Evolutionary conservation across 2,888 invertebrate species (phyloP).

Genomic region (Heteropelma amictum): DNA sequence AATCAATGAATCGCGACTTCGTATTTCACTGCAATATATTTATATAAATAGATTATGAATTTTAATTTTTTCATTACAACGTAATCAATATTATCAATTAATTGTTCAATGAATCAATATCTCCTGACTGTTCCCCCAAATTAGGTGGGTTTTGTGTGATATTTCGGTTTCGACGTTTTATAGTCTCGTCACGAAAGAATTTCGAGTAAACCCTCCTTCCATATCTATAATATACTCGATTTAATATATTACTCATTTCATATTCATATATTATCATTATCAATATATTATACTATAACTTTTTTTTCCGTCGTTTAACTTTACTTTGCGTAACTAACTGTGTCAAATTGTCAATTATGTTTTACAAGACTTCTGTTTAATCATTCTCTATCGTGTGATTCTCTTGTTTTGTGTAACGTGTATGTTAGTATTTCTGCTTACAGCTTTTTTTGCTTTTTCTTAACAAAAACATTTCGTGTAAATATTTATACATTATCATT

Average conservation of each 20-base stretch:
- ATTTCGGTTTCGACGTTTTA: constrained; percentile 24
- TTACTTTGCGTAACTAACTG: constrained; percentile 61
- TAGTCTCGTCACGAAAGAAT: constrained; percentile 32
- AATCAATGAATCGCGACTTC: constrained; percentile 29
- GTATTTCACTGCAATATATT: constrained; percentile 49
- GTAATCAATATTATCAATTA: constrained; percentile 57
- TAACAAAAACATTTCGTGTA: constrained; percentile 53
- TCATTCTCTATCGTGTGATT: constrained; percentile 6
- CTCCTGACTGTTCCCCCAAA: constrained; percentile 44
- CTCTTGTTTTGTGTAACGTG: constrained; percentile 14
- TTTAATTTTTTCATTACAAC: constrained; percentile 59
- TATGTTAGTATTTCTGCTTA: constrained; percentile 10
- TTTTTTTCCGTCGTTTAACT: constrained; percentile 60
- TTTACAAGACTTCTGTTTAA: constrained; percentile 55
- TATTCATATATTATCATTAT: constrained; percentile 61
- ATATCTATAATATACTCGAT: constrained; percentile 60
- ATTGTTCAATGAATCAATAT: constrained; percentile 56
- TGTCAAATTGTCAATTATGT: constrained; percentile 59
- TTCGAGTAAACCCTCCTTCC: constrained; percentile 18
- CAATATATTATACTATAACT: constrained; percentile 68
- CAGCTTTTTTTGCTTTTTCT: constrained; percentile 7
- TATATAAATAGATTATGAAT: constrained; percentile 73
- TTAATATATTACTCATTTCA: constrained; percentile 63
- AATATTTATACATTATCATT: constrained; percentile 58
- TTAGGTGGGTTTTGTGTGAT: constrained; percentile 19